These are phyloP conservation scores for Philotrypesis tridentata DNA, from an alignment of 1,140 invertebrate genomes.

Conservation along the genomic window DNA sequence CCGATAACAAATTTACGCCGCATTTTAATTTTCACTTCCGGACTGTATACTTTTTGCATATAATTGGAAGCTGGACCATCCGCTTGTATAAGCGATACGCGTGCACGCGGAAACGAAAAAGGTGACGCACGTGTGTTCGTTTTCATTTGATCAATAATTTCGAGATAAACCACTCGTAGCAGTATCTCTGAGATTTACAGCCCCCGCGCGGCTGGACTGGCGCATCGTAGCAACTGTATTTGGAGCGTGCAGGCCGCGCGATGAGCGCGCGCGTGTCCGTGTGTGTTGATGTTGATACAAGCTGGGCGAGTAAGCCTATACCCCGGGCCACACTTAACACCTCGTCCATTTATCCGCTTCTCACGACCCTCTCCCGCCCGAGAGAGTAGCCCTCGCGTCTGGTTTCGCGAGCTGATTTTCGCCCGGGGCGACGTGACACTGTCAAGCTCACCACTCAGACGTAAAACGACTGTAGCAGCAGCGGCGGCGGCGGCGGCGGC, in stretches of 20 bases:
- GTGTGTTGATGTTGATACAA: constrained; percentile 25
- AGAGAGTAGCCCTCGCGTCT: constrained; percentile 63
- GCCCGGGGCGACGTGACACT: constrained; percentile 70
- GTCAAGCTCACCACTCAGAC: constrained; percentile 59
- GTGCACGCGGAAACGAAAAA: too few species aligned
- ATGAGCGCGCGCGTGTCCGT: background rate
- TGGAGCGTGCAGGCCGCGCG: background rate
- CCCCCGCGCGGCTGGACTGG: too few species aligned
- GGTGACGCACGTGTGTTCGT: too few species aligned
- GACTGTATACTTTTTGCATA: background rate
- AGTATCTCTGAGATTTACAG: background rate
- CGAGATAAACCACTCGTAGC: background rate
- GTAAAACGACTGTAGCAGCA: background rate
- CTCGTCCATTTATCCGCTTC: constrained; percentile 72
- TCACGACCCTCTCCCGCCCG: constrained; percentile 64
- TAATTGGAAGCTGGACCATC: constrained; percentile 12
- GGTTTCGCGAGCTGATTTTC: constrained; percentile 70
- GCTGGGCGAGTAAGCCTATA: constrained; percentile 14
- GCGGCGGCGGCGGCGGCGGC: background rate
- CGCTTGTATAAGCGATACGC: background rate
- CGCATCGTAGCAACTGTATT: background rate
- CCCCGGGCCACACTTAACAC: constrained; percentile 69
- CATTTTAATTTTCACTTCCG: constrained; percentile 31
- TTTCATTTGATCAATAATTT: background rate
- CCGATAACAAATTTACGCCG: too few species aligned